Evolutionary conservation across 2,888 invertebrate genomes (phyloP), one percentile per base, ranked within the genome.

Genomic region (Leptopterna dolabrata): DNA sequence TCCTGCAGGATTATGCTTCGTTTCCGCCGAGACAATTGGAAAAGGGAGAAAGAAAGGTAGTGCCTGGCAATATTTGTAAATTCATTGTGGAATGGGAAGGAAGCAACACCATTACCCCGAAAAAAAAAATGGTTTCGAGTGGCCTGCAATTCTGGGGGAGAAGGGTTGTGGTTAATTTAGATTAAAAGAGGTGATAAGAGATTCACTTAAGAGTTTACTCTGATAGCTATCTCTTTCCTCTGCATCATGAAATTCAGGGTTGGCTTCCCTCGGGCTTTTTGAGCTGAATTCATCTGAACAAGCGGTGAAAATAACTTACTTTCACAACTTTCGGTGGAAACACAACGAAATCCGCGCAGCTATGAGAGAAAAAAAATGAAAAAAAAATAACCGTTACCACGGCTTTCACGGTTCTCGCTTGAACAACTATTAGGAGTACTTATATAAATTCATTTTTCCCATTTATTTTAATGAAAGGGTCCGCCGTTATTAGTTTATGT

Each of bases 171-270:
- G 84, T 76, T 76, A 55, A 45, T 76, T 76, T 55, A 36, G 78
- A 76, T 63, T 81, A 81, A 87, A 71, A 55, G 55, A 76, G 87
- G 76, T 43, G 76, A 86, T 43, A 71, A 70, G 78, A 86, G 86
- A 73, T 71, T 81, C 81, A 55, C 81, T 81, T 81, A 81, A 55
- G 81, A 81, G 81, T 81, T 81, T 51, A 30, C 81, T 27, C 30
- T 51, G 81, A 81, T 81, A 81, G 81, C 47, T 30, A 81, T 51
- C 81, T 81, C 55, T 55, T 81, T 51, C 47, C 81, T 55, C 55
- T 51, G 45, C 81, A 81, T 45, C 27, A 27, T 45, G 43, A 81
- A 51, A 27, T 81, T 81, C 81, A 41, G 73, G 24, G 63, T 16
- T 30, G 30, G 30, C 36, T 11, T 30, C 36, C 19, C 73, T 19